phyloP scores from a whole-genome alignment of 2,888 invertebrate species.

The Epinotia nisella region DNA sequence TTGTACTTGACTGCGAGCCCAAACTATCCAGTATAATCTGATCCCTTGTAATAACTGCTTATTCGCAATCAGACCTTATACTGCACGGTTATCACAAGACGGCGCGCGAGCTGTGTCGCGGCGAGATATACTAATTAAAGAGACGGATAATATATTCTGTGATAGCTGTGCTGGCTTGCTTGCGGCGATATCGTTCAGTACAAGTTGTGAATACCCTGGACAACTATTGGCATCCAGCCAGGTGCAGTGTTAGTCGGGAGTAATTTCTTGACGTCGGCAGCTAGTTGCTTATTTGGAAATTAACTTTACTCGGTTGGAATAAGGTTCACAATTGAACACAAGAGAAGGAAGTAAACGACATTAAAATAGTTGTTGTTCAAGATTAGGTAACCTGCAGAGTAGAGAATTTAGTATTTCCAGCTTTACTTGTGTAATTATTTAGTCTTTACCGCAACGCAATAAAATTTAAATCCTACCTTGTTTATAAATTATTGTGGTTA shows the following conservation, averaged over 20 bases:
- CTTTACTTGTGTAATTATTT: neutral
- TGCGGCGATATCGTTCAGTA: neutral
- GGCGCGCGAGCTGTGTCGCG: no score
- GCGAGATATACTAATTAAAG: no score
- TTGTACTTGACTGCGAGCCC: neutral
- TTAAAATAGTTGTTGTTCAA: neutral
- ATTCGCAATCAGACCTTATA: no score
- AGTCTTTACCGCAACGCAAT: no score
- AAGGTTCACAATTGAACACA: neutral
- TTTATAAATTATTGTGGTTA: no score
- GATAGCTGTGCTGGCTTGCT: neutral
- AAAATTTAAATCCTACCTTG: neutral
- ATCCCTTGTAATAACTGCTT: no score
- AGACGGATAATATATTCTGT: no score
- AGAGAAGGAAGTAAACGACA: neutral
- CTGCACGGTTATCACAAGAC: no score
- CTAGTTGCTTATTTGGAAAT: neutral
- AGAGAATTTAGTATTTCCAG: neutral
- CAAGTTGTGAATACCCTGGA: neutral
- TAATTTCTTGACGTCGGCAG: neutral
- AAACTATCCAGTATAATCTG: no score
- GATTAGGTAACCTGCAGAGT: neutral
- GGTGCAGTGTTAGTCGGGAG: conserved; percentile 13
- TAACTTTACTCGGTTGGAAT: conserved; percentile 3
- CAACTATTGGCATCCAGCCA: conserved; percentile 35